phyloP scores from a whole-genome alignment of 2,888 invertebrate species.

The Orthosia gothica region DNA sequence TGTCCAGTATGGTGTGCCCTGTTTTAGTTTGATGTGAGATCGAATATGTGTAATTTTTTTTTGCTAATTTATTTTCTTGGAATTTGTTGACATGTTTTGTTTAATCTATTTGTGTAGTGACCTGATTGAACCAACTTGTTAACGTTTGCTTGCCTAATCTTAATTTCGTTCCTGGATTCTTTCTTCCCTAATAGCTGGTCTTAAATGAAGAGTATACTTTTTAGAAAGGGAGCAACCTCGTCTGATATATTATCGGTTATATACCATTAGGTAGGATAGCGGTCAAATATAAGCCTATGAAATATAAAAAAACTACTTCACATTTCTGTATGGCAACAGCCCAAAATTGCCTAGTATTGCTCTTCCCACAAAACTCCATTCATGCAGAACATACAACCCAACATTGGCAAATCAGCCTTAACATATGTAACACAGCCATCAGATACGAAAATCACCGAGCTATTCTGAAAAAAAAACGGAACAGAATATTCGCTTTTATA shows the following conservation, averaged over 20 bases:
- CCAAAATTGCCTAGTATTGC: slow-evolving; percentile 1
- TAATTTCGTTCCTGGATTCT: background rate
- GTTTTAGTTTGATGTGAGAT: slow-evolving; percentile 58
- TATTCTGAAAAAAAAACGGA: slow-evolving; percentile 60
- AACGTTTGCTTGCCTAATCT: too few relatives aligned
- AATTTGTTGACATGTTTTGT: background rate
- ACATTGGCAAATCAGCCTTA: slow-evolving; percentile 39
- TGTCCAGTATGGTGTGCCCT: slow-evolving; percentile 66
- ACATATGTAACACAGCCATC: slow-evolving; percentile 59
- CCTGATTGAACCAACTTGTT: too few relatives aligned
- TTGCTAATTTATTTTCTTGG: background rate
- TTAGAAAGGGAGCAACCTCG: too few relatives aligned
- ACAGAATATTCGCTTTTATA: slow-evolving; percentile 69
- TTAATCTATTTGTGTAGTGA: too few relatives aligned
- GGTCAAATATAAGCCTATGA: rapidly evolving
- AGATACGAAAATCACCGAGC: slow-evolving; percentile 50
- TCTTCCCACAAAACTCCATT: slow-evolving; percentile 11
- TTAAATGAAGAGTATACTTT: background rate
- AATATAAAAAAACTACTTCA: background rate
- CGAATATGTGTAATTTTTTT: slow-evolving; percentile 36
- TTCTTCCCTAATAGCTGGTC: background rate
- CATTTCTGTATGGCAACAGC: slow-evolving; percentile 7
- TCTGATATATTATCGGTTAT: background rate
- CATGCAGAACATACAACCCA: slow-evolving; percentile 8
- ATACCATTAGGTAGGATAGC: background rate